Evolutionary conservation across 2,888 invertebrate species (phyloP), one percentile per base, ranked within the genome.

Genomic region (Hedya salicella): DNA sequence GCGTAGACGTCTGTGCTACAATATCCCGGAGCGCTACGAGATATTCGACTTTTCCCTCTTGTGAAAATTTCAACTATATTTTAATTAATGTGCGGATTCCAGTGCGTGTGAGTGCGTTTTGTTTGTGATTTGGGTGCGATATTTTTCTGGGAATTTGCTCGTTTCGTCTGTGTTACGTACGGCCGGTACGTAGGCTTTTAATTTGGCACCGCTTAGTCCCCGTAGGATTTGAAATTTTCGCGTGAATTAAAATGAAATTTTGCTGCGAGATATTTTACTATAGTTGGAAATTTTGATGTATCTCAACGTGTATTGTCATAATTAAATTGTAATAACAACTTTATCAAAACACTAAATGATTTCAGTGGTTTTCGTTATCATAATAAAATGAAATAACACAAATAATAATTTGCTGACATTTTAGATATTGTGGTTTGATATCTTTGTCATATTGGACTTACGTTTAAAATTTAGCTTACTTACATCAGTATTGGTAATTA

Each of bases 31-130:
- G 79, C 70, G 70, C 71, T 64, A 70, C 39, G 39, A 63, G 57
- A 48, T 48, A 61, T 17, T 44, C 76, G 71, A 70, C 72, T 57
- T 42, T 62, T 68, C 69, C 42, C 42, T 57, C 68, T 68, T 60
- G 65, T 57, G 48, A 59, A 52, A 54, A 70, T 69, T 70, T 72
- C 68, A 72, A 82, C 77, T 76, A 74, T 74, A 73, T 81, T 87
- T 85, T 86, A 85, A 87, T 87, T 86, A 85, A 83, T 82, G 82
- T 79, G 80, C 73, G 77, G 79, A 80, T 75, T 78, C 76, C 71
- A 69, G 70, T 61, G 62, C 19, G 49, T 68, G 71, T 66, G 68
- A 71, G 73, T 73, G 78, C 73, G 71, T 70, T 73, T 70, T 71
- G 69, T 71, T 73, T 79, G 78, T 77, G 75, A 73, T 64, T 59